Percentiles rank a stretch among this genome's conserved stretches.
Conservation (phyloP, 2,888 invertebrate genomes). For the Scotopteryx bipunctaria region DNA sequence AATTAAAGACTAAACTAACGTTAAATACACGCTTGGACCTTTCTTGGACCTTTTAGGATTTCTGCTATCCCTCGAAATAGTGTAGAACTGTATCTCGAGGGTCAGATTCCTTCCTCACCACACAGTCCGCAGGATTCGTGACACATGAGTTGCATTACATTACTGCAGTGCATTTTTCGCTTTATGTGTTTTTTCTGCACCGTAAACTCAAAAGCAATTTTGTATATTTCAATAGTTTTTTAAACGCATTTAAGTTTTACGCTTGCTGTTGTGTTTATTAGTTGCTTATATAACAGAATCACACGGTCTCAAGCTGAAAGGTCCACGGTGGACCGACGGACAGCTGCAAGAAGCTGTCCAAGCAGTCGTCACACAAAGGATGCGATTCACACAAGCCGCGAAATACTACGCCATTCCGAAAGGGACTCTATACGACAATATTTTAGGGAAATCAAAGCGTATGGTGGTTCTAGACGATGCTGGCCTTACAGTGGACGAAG, state of each 20-base stretch:
- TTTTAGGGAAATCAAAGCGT: conserved; percentile 89
- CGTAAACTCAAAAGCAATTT: background rate
- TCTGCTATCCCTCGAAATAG: too few species aligned
- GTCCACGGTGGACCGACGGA: conserved; percentile 88
- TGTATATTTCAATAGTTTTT: too few species aligned
- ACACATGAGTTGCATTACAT: too few species aligned
- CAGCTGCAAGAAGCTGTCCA: conserved; percentile 90
- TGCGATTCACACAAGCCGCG: conserved; percentile 91
- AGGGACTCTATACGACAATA: conserved; percentile 90
- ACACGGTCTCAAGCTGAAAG: conserved; percentile 88
- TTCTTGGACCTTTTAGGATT: too few species aligned
- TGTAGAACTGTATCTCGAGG: too few species aligned
- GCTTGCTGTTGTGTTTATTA: conserved; percentile 37
- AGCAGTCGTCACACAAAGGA: conserved; percentile 88
- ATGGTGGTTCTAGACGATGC: conserved; percentile 90
- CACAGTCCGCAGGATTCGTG: too few species aligned
- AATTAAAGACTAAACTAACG: too few species aligned
- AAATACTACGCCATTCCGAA: conserved; percentile 88
- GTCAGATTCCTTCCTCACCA: too few species aligned
- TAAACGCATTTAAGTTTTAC: conserved; percentile 10
- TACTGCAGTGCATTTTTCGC: too few species aligned
- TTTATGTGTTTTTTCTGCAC: background rate
- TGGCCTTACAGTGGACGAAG: conserved; percentile 84
- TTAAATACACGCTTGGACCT: too few species aligned
- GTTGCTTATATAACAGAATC: conserved; percentile 65